Base-by-base conservation (phyloP, 2,888 invertebrate species). In the Anorthoa munda region DNA sequence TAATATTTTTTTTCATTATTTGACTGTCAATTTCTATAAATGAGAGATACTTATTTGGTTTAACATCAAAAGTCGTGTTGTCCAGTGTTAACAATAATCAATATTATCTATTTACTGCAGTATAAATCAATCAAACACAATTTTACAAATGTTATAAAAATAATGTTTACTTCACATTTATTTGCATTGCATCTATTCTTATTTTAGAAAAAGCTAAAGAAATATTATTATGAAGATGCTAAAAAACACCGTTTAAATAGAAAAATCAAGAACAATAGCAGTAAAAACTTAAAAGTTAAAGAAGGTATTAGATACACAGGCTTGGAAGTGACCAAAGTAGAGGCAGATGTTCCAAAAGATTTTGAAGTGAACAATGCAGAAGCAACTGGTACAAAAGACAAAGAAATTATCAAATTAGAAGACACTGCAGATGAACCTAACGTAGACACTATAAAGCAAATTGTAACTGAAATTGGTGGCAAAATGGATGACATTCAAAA, bases 181-280 rank as follows among this genome's bases (percentile, higher is more conserved):
- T 31, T 31, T 31, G 26, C 4, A 31, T 31, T 31, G 26, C 4
- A 31, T 31, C 26, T 31, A 26, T 51, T 59, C 23, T 48, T 66
- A 63, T 90, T 89, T 26, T 83, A 94, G 94, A 94, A 94, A 91
- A 93, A 91, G 87, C 73, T 83, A 12, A 39, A 39, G 39, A 93
- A 91, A 80, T 60, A 86, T 46, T 76, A 77, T 51, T 68, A 81
- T 72, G 72, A 82, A 50, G 59, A 77, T 50, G 7, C 55, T 21
- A 61, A 67, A 48, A 72, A 75, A 50, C 66, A 60, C 46, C 39
- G 26, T 66, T 18, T 31, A 18, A 56, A 66, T 39, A 46, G 23
- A 60, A 18, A 55, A 31, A 31, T 18, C 5, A 69, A 58, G 9
- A 23, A 68, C 50, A 56, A 55, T 48, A 66, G 31, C 21, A 66